Conservation (phyloP, 2,113 vertebrate species). For the Urocitellus parryii region DNA sequence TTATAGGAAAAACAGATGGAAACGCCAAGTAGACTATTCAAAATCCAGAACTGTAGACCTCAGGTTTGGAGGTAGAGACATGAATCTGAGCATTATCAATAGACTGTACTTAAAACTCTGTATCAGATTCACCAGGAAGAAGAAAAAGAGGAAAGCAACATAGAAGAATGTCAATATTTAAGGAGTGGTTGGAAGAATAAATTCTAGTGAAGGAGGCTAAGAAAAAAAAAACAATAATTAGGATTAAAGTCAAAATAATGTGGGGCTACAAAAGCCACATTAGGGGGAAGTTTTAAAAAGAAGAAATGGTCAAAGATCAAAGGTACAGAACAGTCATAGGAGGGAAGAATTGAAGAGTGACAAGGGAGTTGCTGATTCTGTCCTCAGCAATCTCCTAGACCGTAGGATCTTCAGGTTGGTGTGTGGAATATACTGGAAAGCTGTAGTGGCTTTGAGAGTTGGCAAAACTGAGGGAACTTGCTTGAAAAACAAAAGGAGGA, state of each 20-base stretch:
- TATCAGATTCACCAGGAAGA: not conserved
- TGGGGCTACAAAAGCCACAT: not conserved
- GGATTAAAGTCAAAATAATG: not conserved
- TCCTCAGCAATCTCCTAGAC: not conserved
- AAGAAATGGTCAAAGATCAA: not conserved
- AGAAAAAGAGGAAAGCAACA: not conserved
- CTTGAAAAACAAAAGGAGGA: not conserved
- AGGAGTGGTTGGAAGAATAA: not conserved
- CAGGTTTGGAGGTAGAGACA: not conserved
- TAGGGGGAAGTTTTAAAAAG: not conserved
- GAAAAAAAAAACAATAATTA: not conserved
- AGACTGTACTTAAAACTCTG: not conserved
- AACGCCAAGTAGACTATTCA: not conserved
- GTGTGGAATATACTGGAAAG: not conserved
- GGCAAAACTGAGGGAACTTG: not conserved
- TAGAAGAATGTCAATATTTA: not conserved
- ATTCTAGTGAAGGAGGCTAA: not conserved
- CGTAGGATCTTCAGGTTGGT: not conserved
- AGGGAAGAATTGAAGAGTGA: not conserved
- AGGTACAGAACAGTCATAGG: not conserved
- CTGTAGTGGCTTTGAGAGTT: not conserved
- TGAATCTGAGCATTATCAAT: not conserved
- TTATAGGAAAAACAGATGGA: not conserved
- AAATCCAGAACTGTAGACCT: not conserved
- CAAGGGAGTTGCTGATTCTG: not conserved